These are phyloP conservation scores for Chloropsis hardwickii DNA, from an alignment of 2,113 vertebrate genomes.

Conservation along the genomic window DNA sequence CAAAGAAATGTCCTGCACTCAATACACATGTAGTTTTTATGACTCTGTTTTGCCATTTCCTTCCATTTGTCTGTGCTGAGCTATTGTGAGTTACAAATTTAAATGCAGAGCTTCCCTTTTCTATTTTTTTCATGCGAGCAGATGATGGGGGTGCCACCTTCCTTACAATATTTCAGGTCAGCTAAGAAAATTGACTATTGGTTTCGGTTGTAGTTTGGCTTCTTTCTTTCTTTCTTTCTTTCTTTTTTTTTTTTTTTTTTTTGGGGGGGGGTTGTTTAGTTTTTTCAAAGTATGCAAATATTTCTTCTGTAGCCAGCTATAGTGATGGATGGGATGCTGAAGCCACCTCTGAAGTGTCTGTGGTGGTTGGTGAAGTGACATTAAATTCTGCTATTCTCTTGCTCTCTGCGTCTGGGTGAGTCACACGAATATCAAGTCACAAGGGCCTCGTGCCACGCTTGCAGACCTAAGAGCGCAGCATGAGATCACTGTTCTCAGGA, in stretches of 20 bases:
- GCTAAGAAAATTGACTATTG: background rate
- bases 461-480: background rate
- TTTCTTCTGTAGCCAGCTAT: background rate
- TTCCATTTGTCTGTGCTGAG: background rate
- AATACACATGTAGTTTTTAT: background rate
- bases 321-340: background rate
- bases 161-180: background rate
- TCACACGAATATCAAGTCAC: background rate
- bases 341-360: background rate
- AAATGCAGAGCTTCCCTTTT: background rate
- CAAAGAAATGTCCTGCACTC: background rate
- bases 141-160: background rate
- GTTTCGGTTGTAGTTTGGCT: background rate
- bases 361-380: background rate
- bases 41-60: background rate
- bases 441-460: background rate
- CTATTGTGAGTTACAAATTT: background rate
- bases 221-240: background rate
- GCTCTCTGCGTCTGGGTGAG: background rate
- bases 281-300: background rate
- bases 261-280: no score
- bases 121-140: background rate
- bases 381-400: background rate
- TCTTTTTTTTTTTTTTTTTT: background rate
- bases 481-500: background rate